phyloP scores from a whole-genome alignment of 2,113 vertebrate genomes.

The Pipra filicauda region DNA sequence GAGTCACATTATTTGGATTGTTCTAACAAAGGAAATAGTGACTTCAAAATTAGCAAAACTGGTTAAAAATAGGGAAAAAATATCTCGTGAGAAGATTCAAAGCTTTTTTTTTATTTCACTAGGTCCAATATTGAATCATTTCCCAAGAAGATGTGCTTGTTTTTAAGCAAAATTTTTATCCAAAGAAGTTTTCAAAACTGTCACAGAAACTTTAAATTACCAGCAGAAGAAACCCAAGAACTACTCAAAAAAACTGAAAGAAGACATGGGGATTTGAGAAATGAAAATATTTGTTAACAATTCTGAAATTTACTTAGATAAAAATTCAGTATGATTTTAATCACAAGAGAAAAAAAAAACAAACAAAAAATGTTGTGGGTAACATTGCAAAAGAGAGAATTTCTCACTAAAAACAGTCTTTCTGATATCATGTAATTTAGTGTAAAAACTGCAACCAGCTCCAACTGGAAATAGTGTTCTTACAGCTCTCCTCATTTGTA shows the following conservation, averaged over 20 bases:
- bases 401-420: background rate
- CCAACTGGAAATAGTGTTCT: slow-evolving; percentile 32
- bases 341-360: background rate
- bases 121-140: background rate
- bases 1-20: slow-evolving; percentile 66
- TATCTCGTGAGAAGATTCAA: background rate
- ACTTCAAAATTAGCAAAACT: slow-evolving; percentile 23
- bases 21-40: slow-evolving; percentile 44
- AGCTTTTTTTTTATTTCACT: background rate
- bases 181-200: background rate
- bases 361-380: background rate
- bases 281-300: background rate
- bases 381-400: background rate
- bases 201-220: background rate
- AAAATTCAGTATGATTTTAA: slow-evolving; percentile 1
- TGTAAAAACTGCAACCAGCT: background rate
- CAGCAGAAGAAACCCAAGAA: background rate
- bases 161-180: slow-evolving; percentile 4
- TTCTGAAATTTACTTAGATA: slow-evolving; percentile 25
- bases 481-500: background rate
- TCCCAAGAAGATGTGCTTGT: background rate
- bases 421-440: background rate
- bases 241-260: background rate
- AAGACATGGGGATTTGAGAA: background rate
- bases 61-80: background rate